Evolutionary conservation across 2,888 invertebrate species (phyloP).

Genomic region (Crematogaster levior): DNA sequence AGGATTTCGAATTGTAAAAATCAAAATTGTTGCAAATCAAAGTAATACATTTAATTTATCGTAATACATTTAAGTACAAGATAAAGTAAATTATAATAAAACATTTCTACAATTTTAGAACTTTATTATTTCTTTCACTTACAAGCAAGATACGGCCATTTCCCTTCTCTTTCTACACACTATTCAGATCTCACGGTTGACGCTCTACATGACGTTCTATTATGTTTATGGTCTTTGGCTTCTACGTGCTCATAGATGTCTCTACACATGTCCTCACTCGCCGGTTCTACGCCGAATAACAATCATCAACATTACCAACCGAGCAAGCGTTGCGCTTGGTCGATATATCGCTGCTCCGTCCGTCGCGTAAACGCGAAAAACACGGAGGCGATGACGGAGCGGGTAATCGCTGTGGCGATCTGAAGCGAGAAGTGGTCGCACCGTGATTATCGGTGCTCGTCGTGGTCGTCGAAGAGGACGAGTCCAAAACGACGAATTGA

Average conservation of each 20-base stretch:
- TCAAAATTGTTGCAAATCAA: too few species aligned
- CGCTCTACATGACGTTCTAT: too few species aligned
- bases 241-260: conserved; percentile 1
- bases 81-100: too few species aligned
- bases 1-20: too few species aligned
- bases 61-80: too few species aligned
- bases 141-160: too few species aligned
- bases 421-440: not conserved
- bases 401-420: not conserved
- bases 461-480: not conserved
- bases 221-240: too few species aligned
- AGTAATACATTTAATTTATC: too few species aligned
- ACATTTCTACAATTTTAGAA: too few species aligned
- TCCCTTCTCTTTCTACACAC: too few species aligned
- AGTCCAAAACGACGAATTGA: not conserved
- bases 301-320: conserved; percentile 10
- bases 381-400: conserved; percentile 18
- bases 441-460: not conserved
- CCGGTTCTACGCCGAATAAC: not conserved
- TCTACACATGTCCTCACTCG: not conserved
- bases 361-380: not conserved
- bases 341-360: conserved; percentile 28
- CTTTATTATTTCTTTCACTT: too few species aligned
- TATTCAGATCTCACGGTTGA: too few species aligned
- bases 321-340: conserved; percentile 23